Evolutionary conservation across 2,113 vertebrate genomes (phyloP).

Genomic region (Hyaena hyaena): DNA sequence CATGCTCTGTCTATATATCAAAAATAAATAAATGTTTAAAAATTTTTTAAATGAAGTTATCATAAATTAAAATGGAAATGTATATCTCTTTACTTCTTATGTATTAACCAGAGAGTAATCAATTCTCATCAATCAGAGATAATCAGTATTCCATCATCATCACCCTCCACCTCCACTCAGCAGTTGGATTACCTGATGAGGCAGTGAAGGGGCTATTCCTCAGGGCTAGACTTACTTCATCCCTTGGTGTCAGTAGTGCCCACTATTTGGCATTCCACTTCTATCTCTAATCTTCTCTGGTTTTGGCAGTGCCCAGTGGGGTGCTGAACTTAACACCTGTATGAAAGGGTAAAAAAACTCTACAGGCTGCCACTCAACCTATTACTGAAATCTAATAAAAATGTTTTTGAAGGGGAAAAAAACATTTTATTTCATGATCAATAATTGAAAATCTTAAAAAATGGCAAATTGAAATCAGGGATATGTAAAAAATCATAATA

Average conservation of each 20-base stretch:
- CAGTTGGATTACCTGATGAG: background rate
- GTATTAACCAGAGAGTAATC: background rate
- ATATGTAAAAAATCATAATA: background rate
- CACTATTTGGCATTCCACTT: background rate
- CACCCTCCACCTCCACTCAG: background rate
- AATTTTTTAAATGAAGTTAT: background rate
- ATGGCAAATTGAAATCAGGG: background rate
- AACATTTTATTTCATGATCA: background rate
- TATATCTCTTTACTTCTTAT: background rate
- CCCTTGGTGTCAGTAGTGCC: background rate
- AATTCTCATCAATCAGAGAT: background rate
- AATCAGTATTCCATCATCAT: background rate
- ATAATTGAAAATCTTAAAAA: background rate
- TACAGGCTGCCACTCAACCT: background rate
- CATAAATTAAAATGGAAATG: background rate
- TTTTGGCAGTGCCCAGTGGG: background rate
- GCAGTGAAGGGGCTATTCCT: background rate
- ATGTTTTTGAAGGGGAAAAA: background rate
- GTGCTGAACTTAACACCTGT: background rate
- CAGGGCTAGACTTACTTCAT: accelerated
- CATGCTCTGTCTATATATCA: no score
- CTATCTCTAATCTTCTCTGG: background rate
- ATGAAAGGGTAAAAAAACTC: background rate
- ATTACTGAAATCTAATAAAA: background rate
- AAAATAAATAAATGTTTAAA: no score